Base-by-base conservation (phyloP, 2,888 invertebrate species). In the Biston stratarius region DNA sequence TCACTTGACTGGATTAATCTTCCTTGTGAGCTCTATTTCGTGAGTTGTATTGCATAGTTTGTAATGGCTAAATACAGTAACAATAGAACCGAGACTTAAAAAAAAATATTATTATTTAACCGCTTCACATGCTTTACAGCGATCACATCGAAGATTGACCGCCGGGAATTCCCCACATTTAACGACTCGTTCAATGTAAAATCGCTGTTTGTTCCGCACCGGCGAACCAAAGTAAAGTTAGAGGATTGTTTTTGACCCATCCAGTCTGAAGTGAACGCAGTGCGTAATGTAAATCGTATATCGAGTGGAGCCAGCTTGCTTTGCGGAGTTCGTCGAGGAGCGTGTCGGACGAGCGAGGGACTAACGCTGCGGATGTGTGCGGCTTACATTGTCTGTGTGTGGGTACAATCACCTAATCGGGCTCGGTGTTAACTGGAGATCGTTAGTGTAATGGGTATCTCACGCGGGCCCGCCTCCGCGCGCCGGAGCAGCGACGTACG, bases 331-430 rank as follows among this genome's bases (percentile, higher is more conserved):
- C 56, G 56, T 10, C 38, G 40, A 14, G 38, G 0, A n/a, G 8
- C 5, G 24, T 12, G 24, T 44, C 56, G 56, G 42, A 44, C 44
- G 45, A 34, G 57, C 42, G 42, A 0, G 45, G 57, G 57, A 12
- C 45, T 57, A 57, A 36, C 45, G 34, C 45, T 57, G 45, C 45
- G 45, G 57, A 57, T n/a, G 34, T 44, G 57, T 12, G 57, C 57
- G 56, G 45, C 33, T 8, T 42, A 38, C 24, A 24, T 8, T 57
- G 34, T 57, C 11, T 45, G 45, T 57, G 56, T 56, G 45, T 9
- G 57, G 8, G 12, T 12, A 36, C 45, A 14, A 5, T 15, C 57
- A 57, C n/a, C 33, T 57, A 57, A 57, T 56, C 34, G 48, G 14
- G 40, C 47, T 48, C 33, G 42, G n/a, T 38, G 36, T 48, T 34